These are phyloP conservation scores for Pissodes strobi DNA, from an alignment of 1,140 invertebrate genomes.

Conservation along the genomic window DNA sequence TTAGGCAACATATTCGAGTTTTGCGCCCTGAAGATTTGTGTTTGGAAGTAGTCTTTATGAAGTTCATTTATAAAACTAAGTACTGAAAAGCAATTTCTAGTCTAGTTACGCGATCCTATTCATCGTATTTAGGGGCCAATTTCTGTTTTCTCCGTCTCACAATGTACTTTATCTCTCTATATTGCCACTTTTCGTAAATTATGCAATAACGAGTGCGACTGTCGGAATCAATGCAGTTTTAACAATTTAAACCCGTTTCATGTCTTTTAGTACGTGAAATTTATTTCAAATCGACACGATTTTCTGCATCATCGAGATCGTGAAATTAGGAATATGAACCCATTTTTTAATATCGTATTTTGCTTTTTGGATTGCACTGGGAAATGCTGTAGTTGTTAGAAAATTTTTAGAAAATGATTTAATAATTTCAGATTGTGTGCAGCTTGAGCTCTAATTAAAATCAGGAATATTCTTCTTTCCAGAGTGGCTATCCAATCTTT, in stretches of 20 bases:
- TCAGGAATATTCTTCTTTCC: too few relatives aligned
- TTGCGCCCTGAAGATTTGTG: too few relatives aligned
- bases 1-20: too few relatives aligned
- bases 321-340: background rate
- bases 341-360: slow-evolving; percentile 8
- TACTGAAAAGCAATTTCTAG: slow-evolving; percentile 26
- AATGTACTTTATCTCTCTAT: slow-evolving; percentile 26
- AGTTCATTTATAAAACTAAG: slow-evolving; percentile 23
- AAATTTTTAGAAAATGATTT: too few relatives aligned
- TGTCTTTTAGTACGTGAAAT: slow-evolving; percentile 17
- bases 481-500: too few relatives aligned
- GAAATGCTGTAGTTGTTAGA: too few relatives aligned
- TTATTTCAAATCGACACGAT: slow-evolving; percentile 12
- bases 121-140: slow-evolving; percentile 27
- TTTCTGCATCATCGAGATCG: slow-evolving; percentile 1
- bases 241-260: slow-evolving; percentile 31
- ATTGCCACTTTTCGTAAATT: slow-evolving; percentile 31
- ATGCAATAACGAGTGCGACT: slow-evolving; percentile 30
- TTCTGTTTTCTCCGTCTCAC: slow-evolving; percentile 26
- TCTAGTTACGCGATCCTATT: slow-evolving; percentile 22
- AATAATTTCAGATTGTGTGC: too few relatives aligned
- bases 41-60: background rate
- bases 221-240: slow-evolving; percentile 30
- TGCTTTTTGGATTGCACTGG: too few relatives aligned
- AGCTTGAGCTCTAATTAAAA: too few relatives aligned